Percentiles rank a stretch among this genome's conserved stretches.
phyloP scores from a whole-genome alignment of 2,888 invertebrate genomes.

The Ellobium chinense region DNA sequence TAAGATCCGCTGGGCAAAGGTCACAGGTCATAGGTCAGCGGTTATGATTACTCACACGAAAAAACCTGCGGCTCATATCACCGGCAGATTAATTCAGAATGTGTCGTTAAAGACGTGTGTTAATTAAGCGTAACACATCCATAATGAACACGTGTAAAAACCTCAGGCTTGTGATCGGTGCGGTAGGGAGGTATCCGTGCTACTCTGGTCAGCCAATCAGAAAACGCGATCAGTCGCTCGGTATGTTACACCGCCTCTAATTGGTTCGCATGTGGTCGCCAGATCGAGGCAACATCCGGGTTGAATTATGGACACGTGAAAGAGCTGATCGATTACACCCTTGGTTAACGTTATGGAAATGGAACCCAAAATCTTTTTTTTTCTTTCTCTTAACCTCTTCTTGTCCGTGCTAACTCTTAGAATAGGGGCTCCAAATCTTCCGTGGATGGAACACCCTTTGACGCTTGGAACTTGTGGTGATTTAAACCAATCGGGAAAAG shows the following conservation, averaged over 20 bases:
- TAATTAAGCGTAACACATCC: neutral
- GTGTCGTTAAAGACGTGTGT: neutral
- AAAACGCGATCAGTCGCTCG: neutral
- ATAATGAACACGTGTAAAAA: neutral
- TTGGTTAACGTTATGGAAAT: too few relatives aligned
- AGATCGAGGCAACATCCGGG: neutral
- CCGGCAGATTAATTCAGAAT: neutral
- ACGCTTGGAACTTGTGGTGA: too few relatives aligned
- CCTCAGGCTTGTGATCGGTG: neutral
- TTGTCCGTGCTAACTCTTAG: neutral
- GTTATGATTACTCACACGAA: too few relatives aligned
- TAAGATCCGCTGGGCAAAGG: too few relatives aligned
- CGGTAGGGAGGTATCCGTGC: neutral
- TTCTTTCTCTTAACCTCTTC: neutral
- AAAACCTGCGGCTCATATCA: neutral
- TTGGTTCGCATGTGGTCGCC: neutral
- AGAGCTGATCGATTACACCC: too few relatives aligned
- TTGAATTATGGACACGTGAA: neutral
- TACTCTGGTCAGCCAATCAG: neutral
- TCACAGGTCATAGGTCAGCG: too few relatives aligned
- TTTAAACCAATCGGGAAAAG: too few relatives aligned
- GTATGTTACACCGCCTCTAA: neutral
- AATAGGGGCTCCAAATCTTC: too few relatives aligned
- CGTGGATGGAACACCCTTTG: too few relatives aligned
- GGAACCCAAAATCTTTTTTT: constrained; percentile 7